phyloP scores from a whole-genome alignment of 2,797 vertebrate species.

The Xyrichtys novacula region DNA sequence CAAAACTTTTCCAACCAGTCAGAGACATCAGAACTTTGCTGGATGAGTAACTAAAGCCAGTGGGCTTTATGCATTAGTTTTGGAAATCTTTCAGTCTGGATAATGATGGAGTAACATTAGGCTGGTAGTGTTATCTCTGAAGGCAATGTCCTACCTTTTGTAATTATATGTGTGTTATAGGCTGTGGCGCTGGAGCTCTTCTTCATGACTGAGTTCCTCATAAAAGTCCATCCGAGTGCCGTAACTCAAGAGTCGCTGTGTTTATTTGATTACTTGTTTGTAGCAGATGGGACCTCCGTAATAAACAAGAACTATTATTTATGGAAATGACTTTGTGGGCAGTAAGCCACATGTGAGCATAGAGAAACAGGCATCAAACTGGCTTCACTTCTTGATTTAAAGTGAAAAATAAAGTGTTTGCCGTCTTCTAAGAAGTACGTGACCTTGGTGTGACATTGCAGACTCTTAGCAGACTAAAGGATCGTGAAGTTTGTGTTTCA shows the following conservation, averaged over 20 bases:
- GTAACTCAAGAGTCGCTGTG: constrained; percentile 65
- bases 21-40: too few species aligned
- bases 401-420: constrained; percentile 38
- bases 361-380: constrained; percentile 57
- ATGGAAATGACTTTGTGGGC: constrained; percentile 76
- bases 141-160: too few species aligned
- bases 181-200: constrained; percentile 9
- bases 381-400: constrained; percentile 56
- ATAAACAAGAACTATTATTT: constrained; percentile 75
- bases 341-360: constrained; percentile 70
- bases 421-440: constrained; percentile 9
- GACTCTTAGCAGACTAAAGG: constrained; percentile 28
- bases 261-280: constrained; percentile 71
- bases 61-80: too few species aligned
- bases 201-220: too few species aligned
- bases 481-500: constrained; percentile 27
- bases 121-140: too few species aligned
- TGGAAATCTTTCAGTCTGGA: too few species aligned
- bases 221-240: constrained; percentile 15
- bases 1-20: too few species aligned
- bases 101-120: too few species aligned
- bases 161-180: neutral
- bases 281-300: constrained; percentile 65
- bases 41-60: too few species aligned
- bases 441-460: constrained; percentile 53